A percentile compares a stretch with the other conserved stretches of the same genome.
Conservation (phyloP, 2,797 vertebrate species). For the Spinibarbus caldwelli region DNA sequence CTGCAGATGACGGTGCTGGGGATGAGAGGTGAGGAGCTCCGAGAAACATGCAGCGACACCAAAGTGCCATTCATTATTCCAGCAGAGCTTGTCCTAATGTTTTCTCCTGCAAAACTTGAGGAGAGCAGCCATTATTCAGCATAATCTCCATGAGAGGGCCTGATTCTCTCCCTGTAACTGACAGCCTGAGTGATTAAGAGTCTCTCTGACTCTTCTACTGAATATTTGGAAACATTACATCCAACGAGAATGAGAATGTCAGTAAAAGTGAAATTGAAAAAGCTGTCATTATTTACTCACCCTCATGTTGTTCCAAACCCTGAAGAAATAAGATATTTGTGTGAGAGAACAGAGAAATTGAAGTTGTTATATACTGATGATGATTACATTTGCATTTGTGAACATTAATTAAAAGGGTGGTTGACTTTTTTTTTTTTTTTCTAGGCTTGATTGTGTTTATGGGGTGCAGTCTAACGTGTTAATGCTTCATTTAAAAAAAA, state of each 20-base stretch:
- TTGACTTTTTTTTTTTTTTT: too few relatives aligned
- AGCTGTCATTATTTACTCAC: background rate
- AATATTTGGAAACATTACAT: slow-evolving; percentile 14
- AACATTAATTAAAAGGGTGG: background rate
- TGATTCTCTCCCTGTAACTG: slow-evolving; percentile 36
- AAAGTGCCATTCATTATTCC: slow-evolving; percentile 44
- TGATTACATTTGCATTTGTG: background rate
- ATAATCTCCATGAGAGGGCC: slow-evolving; percentile 22
- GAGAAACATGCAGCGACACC: slow-evolving; percentile 41
- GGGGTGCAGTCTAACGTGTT: too few relatives aligned
- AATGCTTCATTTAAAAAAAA: too few relatives aligned
- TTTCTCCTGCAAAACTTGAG: slow-evolving; percentile 17
- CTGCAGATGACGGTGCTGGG: background rate
- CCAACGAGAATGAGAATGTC: background rate
- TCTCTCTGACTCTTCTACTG: background rate
- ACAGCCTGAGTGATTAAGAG: slow-evolving; percentile 20
- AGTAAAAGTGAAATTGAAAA: slow-evolving; percentile 6
- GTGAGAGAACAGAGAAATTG: background rate
- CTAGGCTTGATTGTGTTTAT: too few relatives aligned
- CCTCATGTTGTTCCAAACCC: background rate
- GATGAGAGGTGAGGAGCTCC: slow-evolving; percentile 34
- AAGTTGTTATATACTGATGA: background rate
- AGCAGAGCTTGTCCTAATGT: slow-evolving; percentile 50
- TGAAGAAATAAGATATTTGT: background rate
- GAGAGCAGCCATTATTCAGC: slow-evolving; percentile 36